Conservation (phyloP, 1,140 invertebrate genomes). For the Diabrotica undecimpunctata region DNA sequence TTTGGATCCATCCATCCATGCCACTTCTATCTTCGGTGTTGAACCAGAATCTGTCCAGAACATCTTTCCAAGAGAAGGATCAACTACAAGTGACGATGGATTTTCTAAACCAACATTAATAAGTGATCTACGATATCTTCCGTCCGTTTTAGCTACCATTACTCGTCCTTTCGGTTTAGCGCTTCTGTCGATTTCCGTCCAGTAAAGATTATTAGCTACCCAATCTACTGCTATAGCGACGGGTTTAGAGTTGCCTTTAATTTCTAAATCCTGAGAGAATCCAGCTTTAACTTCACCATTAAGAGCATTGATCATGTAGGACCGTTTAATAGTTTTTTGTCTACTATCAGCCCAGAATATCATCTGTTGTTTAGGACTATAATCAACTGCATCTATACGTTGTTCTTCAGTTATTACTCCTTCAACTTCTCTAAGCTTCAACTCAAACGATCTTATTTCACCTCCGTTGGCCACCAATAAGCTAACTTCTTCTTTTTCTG, state of each 20-base stretch:
- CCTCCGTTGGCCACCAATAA: constrained; percentile 76
- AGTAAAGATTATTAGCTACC: constrained; percentile 89
- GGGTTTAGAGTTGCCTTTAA: constrained; percentile 76
- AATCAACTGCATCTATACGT: constrained; percentile 84
- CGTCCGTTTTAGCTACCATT: constrained; percentile 85
- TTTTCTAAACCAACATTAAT: constrained; percentile 68
- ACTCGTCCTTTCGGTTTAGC: constrained; percentile 71
- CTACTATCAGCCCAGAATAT: constrained; percentile 92
- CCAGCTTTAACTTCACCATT: constrained; percentile 74
- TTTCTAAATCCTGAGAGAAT: constrained; percentile 83
- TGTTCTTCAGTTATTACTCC: constrained; percentile 79
- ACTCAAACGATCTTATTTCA: constrained; percentile 75
- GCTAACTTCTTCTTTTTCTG: constrained; percentile 59
- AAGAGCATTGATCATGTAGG: constrained; percentile 79
- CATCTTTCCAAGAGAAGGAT: constrained; percentile 80
- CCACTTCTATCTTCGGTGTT: constrained; percentile 79
- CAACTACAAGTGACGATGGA: constrained; percentile 82
- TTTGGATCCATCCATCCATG: constrained; percentile 95
- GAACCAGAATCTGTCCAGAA: constrained; percentile 87
- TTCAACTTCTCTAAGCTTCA: constrained; percentile 64
- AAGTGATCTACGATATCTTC: constrained; percentile 79
- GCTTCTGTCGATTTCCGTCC: constrained; percentile 82
- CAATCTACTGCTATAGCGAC: constrained; percentile 87
- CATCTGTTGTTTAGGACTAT: constrained; percentile 75
- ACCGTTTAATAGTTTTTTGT: constrained; percentile 85